phyloP scores from a whole-genome alignment of 2,888 invertebrate genomes.

The Frankliniella intonsa region DNA sequence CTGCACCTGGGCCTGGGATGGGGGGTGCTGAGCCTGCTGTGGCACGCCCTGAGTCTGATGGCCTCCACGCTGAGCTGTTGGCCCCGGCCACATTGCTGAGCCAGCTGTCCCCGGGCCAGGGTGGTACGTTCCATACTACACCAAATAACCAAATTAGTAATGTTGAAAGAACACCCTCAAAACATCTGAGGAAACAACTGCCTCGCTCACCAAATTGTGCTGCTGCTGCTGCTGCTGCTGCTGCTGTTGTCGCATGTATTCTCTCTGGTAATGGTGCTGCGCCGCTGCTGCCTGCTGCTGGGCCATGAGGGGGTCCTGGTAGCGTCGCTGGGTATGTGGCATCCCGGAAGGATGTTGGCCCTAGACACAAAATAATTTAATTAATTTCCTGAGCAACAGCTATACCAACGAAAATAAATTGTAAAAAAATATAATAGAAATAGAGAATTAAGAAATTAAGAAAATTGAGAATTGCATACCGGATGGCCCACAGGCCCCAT shows the following conservation, averaged over 20 bases:
- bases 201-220: slow-evolving; percentile 31
- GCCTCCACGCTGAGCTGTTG: neutral
- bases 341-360: slow-evolving; percentile 8
- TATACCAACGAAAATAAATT: too few species aligned
- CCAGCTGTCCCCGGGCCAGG: slow-evolving; percentile 15
- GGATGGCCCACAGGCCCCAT: neutral
- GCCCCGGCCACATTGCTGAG: neutral
- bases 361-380: neutral
- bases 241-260: slow-evolving; percentile 39
- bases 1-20: slow-evolving; percentile 36
- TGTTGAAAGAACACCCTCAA: neutral
- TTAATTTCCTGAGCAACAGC: neutral
- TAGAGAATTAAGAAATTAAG: too few species aligned
- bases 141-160: neutral
- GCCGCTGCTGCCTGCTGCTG: neutral
- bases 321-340: slow-evolving; percentile 35
- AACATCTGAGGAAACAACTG: neutral
- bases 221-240: slow-evolving; percentile 44
- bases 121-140: slow-evolving; percentile 7
- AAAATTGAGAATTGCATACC: neutral
- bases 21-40: slow-evolving; percentile 23
- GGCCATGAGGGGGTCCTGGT: slow-evolving; percentile 38
- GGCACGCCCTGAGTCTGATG: slow-evolving; percentile 14
- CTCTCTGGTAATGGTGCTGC: slow-evolving; percentile 32
- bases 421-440: too few species aligned